Conservation (phyloP, 2,113 vertebrate species). For the Pseudorectes ferrugineus region DNA sequence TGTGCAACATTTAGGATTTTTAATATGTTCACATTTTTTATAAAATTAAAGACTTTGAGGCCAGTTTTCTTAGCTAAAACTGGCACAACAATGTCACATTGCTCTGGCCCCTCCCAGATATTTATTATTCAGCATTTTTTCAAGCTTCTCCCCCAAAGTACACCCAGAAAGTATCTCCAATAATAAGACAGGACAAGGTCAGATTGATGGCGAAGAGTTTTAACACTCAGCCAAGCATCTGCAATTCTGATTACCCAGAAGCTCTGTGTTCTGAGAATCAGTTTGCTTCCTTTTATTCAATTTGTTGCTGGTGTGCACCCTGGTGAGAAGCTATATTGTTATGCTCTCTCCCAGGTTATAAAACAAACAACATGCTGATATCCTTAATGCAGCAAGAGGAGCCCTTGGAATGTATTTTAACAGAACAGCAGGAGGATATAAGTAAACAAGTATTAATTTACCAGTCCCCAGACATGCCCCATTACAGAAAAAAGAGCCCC, state of each 20-base stretch:
- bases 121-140: not conserved
- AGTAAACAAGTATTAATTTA: constrained; percentile 69
- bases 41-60: not conserved
- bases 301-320: constrained; percentile 28
- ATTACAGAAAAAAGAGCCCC: constrained; percentile 22
- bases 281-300: constrained; percentile 55
- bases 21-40: not conserved
- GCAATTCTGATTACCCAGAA: constrained; percentile 38
- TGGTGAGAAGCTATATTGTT: constrained; percentile 51
- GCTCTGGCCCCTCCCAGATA: not conserved
- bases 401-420: constrained; percentile 30
- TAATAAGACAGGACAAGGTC: not conserved
- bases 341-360: constrained; percentile 33
- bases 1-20: not conserved
- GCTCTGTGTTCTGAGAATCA: not conserved
- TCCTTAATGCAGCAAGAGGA: constrained; percentile 53
- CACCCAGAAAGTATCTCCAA: not conserved
- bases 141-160: not conserved
- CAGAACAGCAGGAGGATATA: constrained; percentile 49
- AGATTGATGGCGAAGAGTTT: not conserved
- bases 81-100: not conserved
- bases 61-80: not conserved
- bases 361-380: constrained; percentile 46
- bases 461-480: not conserved
- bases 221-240: constrained; percentile 36